Percentiles rank a stretch among this genome's conserved stretches.
phyloP scores from a whole-genome alignment of 2,113 vertebrate genomes.

The Trogon surrucura region DNA sequence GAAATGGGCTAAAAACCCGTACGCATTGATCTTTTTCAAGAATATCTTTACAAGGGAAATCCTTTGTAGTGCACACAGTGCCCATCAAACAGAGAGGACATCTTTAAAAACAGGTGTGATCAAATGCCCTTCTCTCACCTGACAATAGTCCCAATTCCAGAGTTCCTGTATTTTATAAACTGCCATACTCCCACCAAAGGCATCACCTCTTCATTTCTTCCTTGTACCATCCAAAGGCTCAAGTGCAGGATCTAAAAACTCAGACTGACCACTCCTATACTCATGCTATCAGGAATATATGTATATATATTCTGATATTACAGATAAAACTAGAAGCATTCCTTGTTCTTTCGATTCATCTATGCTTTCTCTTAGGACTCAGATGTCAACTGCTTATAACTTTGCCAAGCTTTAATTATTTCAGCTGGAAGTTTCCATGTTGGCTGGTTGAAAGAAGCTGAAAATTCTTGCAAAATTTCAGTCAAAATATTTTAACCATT shows the following conservation, averaged over 20 bases:
- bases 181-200: background rate
- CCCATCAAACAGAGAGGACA: background rate
- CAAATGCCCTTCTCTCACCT: background rate
- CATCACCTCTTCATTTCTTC: background rate
- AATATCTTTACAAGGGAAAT: background rate
- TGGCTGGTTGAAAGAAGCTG: background rate
- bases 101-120: slow-evolving; percentile 3
- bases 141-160: background rate
- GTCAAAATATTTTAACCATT: background rate
- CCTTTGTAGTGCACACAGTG: background rate
- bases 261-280: background rate
- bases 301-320: background rate
- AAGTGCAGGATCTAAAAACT: background rate
- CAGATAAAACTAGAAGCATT: background rate
- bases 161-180: background rate
- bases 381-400: background rate
- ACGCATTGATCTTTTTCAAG: slow-evolving; percentile 4
- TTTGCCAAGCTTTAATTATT: background rate
- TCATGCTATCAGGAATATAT: background rate
- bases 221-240: background rate
- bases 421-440: background rate
- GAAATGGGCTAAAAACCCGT: slow-evolving; percentile 14
- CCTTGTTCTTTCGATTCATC: background rate
- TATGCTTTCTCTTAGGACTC: background rate
- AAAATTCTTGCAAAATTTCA: slow-evolving; percentile 2